Conservation (phyloP, 2,797 vertebrate species). For the Helicolenus hilgendorfi region DNA sequence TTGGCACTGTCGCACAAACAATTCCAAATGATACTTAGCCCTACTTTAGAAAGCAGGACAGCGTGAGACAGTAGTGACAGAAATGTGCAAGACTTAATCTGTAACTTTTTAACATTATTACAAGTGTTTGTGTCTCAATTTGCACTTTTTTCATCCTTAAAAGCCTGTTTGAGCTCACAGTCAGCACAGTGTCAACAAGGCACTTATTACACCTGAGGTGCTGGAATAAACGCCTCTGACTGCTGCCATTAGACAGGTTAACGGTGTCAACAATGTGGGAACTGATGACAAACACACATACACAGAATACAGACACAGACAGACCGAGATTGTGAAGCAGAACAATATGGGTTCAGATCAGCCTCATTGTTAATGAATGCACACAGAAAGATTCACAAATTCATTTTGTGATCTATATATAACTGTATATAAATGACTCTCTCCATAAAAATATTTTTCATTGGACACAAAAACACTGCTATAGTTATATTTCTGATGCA, state of each 20-base stretch:
- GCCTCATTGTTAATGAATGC: too few relatives aligned
- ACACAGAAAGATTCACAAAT: too few relatives aligned
- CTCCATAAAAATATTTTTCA: too few relatives aligned
- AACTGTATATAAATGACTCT: too few relatives aligned
- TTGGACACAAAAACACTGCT: too few relatives aligned
- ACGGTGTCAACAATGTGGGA: slow-evolving; percentile 14
- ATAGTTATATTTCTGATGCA: too few relatives aligned
- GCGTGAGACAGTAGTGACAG: neutral
- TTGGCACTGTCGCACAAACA: neutral
- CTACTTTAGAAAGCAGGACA: neutral
- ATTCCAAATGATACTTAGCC: neutral
- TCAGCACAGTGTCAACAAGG: slow-evolving; percentile 37
- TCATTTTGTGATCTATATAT: too few relatives aligned
- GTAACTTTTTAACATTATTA: neutral
- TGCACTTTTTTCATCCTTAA: slow-evolving; percentile 3
- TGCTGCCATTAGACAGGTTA: slow-evolving; percentile 10
- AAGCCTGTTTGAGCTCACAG: slow-evolving; percentile 9
- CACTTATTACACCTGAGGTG: slow-evolving; percentile 16
- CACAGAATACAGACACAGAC: neutral
- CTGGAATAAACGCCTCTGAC: neutral
- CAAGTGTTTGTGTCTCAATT: neutral
- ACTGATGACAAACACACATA: neutral
- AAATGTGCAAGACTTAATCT: neutral
- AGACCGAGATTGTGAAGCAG: neutral
- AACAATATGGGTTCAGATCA: neutral